Evolutionary conservation across 2,888 invertebrate species (phyloP).

Genomic region (Lepeophtheirus nordmannii): DNA sequence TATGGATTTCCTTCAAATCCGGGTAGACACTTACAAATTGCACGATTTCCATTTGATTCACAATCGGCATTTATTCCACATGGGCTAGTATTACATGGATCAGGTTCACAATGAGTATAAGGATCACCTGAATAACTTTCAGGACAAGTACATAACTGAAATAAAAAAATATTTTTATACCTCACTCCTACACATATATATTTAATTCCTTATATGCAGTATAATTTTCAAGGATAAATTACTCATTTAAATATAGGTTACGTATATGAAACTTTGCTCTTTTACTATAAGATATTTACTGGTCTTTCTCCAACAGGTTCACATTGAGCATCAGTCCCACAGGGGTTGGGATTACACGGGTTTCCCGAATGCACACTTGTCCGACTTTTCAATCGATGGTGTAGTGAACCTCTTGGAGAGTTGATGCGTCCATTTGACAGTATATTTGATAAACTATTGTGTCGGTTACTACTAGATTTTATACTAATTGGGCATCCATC

Average conservation of each 20-base stretch:
- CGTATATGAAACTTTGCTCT: background rate
- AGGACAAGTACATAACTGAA: slow-evolving; percentile 54
- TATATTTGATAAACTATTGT: background rate
- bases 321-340: slow-evolving; percentile 15
- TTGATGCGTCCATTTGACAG: background rate
- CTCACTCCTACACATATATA: background rate
- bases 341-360: slow-evolving; percentile 13
- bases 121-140: slow-evolving; percentile 67
- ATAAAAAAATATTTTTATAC: background rate
- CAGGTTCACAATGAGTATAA: slow-evolving; percentile 53
- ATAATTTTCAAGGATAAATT: background rate
- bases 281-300: background rate
- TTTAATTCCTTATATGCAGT: too few species aligned
- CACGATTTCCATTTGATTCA: slow-evolving; percentile 34
- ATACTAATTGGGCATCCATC: slow-evolving; percentile 9
- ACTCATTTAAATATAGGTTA: background rate
- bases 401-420: background rate
- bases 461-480: background rate
- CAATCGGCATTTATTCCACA: slow-evolving; percentile 50
- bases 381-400: background rate
- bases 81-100: slow-evolving; percentile 46
- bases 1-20: slow-evolving; percentile 67
- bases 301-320: slow-evolving; percentile 17
- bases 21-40: slow-evolving; percentile 43
- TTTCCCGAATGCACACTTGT: background rate